Conservation (phyloP, 2,888 invertebrate genomes). For the Cantharis rufa region DNA sequence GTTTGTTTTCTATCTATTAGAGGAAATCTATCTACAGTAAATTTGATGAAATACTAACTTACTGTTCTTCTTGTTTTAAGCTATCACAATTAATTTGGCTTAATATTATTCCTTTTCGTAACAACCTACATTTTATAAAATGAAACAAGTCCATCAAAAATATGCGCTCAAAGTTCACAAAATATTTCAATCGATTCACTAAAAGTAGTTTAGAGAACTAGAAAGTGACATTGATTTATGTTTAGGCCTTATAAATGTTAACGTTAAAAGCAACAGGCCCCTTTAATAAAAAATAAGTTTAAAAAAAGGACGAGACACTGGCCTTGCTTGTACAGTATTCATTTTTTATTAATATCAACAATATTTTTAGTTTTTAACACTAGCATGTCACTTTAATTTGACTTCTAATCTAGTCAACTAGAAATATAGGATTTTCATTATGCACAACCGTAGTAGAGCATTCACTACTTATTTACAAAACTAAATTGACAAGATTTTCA, state of each 20-base stretch:
- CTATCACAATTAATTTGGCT: constrained; percentile 39
- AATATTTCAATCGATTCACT: constrained; percentile 6
- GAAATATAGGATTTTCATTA: constrained; percentile 28
- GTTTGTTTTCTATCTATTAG: constrained; percentile 1
- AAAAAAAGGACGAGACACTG: background rate
- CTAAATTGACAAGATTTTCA: constrained; percentile 35
- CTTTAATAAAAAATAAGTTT: background rate
- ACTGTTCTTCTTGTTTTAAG: constrained; percentile 38
- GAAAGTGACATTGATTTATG: background rate
- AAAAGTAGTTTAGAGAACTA: background rate
- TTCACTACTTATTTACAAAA: constrained; percentile 33
- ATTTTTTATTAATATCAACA: background rate
- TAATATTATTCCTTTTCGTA: constrained; percentile 19
- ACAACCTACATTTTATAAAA: constrained; percentile 22
- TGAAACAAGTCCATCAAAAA: background rate
- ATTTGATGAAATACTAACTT: constrained; percentile 31
- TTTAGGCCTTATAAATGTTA: background rate
- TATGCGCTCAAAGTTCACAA: constrained; percentile 19
- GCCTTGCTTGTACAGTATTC: background rate
- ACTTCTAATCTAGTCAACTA: constrained; percentile 1
- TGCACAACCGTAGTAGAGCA: constrained; percentile 38
- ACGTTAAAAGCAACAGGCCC: background rate
- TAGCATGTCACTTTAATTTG: background rate
- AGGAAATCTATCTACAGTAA: constrained; percentile 27
- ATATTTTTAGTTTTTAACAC: background rate